A percentile compares a stretch with the other conserved stretches of the same genome.
These are phyloP conservation scores for Anguilla obscura DNA, from an alignment of 2,797 vertebrate species.

Conservation along the genomic window DNA sequence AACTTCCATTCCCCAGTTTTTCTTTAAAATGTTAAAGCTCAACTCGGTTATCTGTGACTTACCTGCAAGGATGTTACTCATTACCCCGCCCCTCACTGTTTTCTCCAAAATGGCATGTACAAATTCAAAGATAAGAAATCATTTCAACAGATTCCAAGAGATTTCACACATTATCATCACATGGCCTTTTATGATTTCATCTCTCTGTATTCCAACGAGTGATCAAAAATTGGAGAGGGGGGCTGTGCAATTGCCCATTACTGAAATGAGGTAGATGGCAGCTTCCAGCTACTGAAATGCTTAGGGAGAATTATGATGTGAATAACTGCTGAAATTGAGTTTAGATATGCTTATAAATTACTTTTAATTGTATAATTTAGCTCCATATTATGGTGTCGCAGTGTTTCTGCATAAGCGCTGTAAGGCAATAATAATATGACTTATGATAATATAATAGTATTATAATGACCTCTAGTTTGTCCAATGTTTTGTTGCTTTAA, in stretches of 20 bases:
- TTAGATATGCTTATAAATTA: constrained; percentile 29
- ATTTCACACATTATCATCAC: neutral
- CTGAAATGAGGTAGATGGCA: constrained; percentile 20
- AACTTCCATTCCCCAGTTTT: neutral
- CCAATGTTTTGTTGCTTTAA: neutral
- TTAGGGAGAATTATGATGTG: constrained; percentile 12
- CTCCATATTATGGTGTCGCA: constrained; percentile 16
- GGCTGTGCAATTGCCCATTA: neutral
- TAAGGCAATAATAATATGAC: constrained; percentile 27
- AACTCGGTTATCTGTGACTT: neutral
- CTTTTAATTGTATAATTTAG: constrained; percentile 32
- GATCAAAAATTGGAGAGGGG: neutral
- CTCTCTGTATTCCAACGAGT: neutral
- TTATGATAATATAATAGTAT: constrained; percentile 4
- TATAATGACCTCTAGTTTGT: constrained; percentile 15
- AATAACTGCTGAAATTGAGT: constrained; percentile 9
- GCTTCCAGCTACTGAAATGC: constrained; percentile 26
- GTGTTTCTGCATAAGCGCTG: constrained; percentile 13
- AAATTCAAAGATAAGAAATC: neutral
- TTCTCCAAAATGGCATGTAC: neutral
- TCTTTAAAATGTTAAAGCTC: neutral
- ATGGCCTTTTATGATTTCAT: neutral
- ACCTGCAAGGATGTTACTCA: neutral
- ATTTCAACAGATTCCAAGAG: neutral
- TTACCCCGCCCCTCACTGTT: neutral